Conservation (phyloP, 2,888 invertebrate species). For the Cryptus viduatorius region DNA sequence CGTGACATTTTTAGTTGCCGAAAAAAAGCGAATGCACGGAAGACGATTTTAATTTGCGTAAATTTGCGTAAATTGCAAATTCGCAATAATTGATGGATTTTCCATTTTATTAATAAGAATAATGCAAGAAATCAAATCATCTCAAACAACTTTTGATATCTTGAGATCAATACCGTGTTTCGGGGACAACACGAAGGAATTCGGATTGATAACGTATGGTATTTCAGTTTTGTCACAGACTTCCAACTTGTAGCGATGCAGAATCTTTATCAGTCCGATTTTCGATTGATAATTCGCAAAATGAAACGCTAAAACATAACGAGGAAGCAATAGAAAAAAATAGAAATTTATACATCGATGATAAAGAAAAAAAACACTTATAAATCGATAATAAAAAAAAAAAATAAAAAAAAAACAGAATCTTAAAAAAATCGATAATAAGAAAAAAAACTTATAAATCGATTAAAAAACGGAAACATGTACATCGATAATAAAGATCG, state of each 20-base stretch:
- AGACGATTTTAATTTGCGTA: no score
- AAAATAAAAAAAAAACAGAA: neutral
- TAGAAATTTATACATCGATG: no score
- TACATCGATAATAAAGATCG: no score
- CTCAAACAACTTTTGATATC: slow-evolving; percentile 70
- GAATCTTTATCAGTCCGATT: slow-evolving; percentile 80
- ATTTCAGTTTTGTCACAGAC: slow-evolving; percentile 80
- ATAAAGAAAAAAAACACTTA: neutral
- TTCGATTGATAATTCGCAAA: slow-evolving; percentile 82
- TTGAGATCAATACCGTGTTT: slow-evolving; percentile 78
- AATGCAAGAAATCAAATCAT: neutral
- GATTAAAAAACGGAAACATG: no score
- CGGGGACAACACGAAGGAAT: slow-evolving; percentile 74
- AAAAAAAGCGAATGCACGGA: no score
- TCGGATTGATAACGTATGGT: slow-evolving; percentile 74
- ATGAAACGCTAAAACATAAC: slow-evolving; percentile 73
- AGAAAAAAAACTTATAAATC: no score
- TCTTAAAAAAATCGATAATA: no score
- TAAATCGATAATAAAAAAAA: no score
- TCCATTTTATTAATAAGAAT: no score
- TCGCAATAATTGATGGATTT: no score
- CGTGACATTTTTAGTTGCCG: no score
- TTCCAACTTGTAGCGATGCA: slow-evolving; percentile 80
- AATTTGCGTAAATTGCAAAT: no score
- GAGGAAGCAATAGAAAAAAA: neutral